Conservation (phyloP, 2,888 invertebrate genomes). For the Aporophyla lueneburgensis region DNA sequence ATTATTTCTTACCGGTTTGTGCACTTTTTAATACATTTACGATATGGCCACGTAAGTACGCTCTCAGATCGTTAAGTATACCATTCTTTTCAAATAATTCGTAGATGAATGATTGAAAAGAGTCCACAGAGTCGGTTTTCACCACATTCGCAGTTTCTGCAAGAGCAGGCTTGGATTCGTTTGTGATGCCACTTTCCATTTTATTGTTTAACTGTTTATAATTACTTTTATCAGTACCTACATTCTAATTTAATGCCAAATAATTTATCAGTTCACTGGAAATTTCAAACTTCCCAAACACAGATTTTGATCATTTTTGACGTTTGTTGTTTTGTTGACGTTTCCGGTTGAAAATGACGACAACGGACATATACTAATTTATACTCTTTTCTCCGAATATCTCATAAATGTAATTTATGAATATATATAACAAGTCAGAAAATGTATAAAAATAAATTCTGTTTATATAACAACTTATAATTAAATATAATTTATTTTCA, state of each 20-base stretch:
- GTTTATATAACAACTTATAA: not conserved
- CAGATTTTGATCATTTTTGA: conserved; percentile 69
- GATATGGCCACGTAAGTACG: conserved; percentile 91
- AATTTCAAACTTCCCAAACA: conserved; percentile 87
- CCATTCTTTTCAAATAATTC: conserved; percentile 92
- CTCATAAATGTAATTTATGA: not conserved
- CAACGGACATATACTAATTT: not conserved
- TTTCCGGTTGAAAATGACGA: conserved; percentile 73
- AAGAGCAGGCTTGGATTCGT: conserved; percentile 50
- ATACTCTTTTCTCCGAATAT: conserved; percentile 21
- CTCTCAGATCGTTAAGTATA: conserved; percentile 90
- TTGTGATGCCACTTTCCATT: conserved; percentile 74
- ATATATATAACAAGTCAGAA: not conserved
- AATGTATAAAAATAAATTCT: not conserved
- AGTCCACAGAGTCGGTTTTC: conserved; percentile 80
- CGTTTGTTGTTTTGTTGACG: conserved; percentile 78
- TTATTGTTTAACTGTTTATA: conserved; percentile 60
- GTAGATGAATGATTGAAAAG: conserved; percentile 91
- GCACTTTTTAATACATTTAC: conserved; percentile 90
- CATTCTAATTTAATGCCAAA: conserved; percentile 67
- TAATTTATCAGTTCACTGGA: conserved; percentile 69
- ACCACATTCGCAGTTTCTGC: conserved; percentile 67
- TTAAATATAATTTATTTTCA: not conserved
- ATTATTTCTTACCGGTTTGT: conserved; percentile 76
- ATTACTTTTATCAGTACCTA: conserved; percentile 37